Base-by-base conservation (phyloP, 1,140 invertebrate genomes). In the Chironomus tepperi region DNA sequence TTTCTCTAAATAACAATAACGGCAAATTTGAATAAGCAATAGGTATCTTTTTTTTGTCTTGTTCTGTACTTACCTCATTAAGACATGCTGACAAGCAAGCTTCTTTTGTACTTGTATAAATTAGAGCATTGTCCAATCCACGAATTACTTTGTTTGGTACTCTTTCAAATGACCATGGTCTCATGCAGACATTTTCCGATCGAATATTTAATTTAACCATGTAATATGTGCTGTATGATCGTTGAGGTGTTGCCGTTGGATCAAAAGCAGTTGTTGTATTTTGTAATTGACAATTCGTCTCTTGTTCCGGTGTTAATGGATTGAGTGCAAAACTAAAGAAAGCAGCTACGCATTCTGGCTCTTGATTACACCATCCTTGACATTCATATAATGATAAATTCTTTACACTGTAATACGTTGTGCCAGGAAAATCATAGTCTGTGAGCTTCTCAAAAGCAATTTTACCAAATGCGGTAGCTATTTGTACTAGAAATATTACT, bases 401-500 rank as follows among this genome's bases (percentile, higher is more conserved):
- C 78, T 93, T 89, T 57, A 95, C 93, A 21, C 91, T 96, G 84
- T 95, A 96, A 81, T 97, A 97, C 7, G 93, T 94, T 42, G 90
- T 94, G 24, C 94, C 95, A 70, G 90, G 85, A 81, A 95, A 97
- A 82, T 97, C 95, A 76, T 90, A 89, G 81, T 96, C 94, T 74
- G 95, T 96, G 75, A 97, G 83, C 83, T 97, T 97, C 82, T 97
- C 95, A 80, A 97, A 97, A 1, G 93, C 94, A 79, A 91, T 92
- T 77, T 92, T 88, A 76, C 87, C 91, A 3, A 72, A n/a, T 1
- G 73, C 75, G 18, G 42, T 19, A 70, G 18, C 19, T 70, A 70
- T 70, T 70, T 70, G 65, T 70, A 70, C 65, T 70, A 70, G 7
- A 7, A 70, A 10, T 70, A 70, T 19, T 8, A 70, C 16, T 70